phyloP scores from a whole-genome alignment of 2,888 invertebrate species.

The Dione vanillae region DNA sequence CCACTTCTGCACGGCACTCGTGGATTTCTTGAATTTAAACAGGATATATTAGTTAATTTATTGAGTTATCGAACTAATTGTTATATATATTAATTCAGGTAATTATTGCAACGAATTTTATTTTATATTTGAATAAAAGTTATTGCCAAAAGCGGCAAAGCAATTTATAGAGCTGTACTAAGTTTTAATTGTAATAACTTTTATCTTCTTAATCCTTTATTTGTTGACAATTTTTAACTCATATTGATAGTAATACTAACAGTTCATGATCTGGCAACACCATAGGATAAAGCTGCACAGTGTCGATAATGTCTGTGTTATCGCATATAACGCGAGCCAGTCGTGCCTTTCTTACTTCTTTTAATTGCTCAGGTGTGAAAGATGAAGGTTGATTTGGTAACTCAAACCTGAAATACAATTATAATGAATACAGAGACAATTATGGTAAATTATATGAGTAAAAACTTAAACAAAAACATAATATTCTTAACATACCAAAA shows the following conservation, averaged over 20 bases:
- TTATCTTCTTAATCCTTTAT: not conserved
- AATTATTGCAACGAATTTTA: too few relatives aligned
- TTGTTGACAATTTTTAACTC: not conserved
- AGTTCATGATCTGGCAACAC: slow-evolving; percentile 96
- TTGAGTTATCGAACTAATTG: too few relatives aligned
- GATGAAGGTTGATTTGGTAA: slow-evolving; percentile 95
- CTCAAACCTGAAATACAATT: slow-evolving; percentile 86
- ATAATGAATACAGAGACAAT: slow-evolving; percentile 24
- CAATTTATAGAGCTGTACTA: too few relatives aligned
- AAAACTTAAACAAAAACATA: too few relatives aligned
- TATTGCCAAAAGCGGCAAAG: too few relatives aligned
- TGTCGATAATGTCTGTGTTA: slow-evolving; percentile 96
- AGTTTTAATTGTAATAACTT: not conserved
- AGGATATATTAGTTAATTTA: not conserved
- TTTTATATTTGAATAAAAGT: too few relatives aligned
- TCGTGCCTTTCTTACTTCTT: slow-evolving; percentile 91
- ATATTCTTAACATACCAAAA: slow-evolving; percentile 87
- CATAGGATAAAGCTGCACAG: slow-evolving; percentile 96
- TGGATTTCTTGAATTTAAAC: slow-evolving; percentile 88
- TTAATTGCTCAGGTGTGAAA: slow-evolving; percentile 93
- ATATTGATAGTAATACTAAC: slow-evolving; percentile 84
- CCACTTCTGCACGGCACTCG: slow-evolving; percentile 96
- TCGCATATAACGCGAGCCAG: slow-evolving; percentile 94
- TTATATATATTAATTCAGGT: too few relatives aligned
- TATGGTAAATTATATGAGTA: not conserved